phyloP scores from a whole-genome alignment of 2,797 vertebrate genomes.

The Heterohyrax brucei region DNA sequence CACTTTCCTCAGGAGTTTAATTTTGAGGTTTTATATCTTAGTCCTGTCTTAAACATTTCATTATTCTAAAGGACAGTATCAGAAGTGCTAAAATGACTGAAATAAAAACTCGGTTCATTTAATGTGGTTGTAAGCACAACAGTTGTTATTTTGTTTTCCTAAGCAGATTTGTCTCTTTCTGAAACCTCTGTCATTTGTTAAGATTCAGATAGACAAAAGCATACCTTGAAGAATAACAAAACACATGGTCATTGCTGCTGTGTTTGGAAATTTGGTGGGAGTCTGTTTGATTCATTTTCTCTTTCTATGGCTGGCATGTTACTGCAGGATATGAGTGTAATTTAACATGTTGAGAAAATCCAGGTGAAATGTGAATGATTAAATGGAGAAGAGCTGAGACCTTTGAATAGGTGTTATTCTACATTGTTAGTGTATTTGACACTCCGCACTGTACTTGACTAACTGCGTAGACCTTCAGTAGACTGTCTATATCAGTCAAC shows the following conservation, averaged over 20 bases:
- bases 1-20: conserved; percentile 67
- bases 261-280: conserved; percentile 27
- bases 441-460: background rate
- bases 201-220: conserved; percentile 58
- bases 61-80: conserved; percentile 41
- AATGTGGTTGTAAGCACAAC: conserved; percentile 48
- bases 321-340: conserved; percentile 32
- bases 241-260: conserved; percentile 8
- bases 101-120: conserved; percentile 44
- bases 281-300: conserved; percentile 62
- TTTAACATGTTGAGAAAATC: conserved; percentile 68
- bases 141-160: conserved; percentile 46
- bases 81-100: conserved; percentile 55
- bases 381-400: conserved; percentile 18
- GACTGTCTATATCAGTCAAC: background rate
- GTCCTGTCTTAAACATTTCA: conserved; percentile 54
- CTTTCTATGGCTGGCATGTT: background rate
- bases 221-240: background rate
- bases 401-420: background rate
- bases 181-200: conserved; percentile 53
- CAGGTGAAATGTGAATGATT: conserved; percentile 61
- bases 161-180: conserved; percentile 59
- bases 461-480: background rate
- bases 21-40: conserved; percentile 66
- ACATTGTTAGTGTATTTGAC: conserved; percentile 8